A percentile compares a stretch with the other conserved stretches of the same genome.
Evolutionary conservation across 2,113 vertebrate genomes (phyloP).

Genomic region (Podarcis cretensis): DNA sequence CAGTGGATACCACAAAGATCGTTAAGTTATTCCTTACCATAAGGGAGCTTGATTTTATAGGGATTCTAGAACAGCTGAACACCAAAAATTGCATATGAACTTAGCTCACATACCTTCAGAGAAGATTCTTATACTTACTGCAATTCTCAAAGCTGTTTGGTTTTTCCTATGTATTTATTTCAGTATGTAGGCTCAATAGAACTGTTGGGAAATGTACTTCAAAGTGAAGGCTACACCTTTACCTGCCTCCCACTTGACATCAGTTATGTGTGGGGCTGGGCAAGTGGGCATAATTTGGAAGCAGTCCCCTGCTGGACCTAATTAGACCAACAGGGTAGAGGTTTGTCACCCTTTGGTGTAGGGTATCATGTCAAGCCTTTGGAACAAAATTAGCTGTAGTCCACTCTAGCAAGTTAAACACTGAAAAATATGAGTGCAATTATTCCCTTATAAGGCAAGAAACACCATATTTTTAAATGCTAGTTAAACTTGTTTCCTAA

Average conservation of each 20-base stretch:
- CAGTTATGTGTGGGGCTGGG: no score
- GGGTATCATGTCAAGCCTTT: slow-evolving; percentile 10
- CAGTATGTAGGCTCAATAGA: background rate
- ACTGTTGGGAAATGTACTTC: no score
- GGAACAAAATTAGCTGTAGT: slow-evolving; percentile 19
- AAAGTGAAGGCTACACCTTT: no score
- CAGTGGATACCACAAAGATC: background rate
- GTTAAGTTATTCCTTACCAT: no score
- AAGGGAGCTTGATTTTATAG: background rate
- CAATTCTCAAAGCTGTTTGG: slow-evolving; percentile 5
- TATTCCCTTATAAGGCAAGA: slow-evolving; percentile 61
- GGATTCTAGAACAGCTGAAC: background rate
- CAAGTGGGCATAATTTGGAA: no score
- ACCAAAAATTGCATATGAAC: background rate
- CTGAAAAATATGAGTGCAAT: slow-evolving; percentile 62
- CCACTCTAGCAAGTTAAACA: slow-evolving; percentile 49
- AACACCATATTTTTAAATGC: slow-evolving; percentile 26
- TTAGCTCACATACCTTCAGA: slow-evolving; percentile 13
- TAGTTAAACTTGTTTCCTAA: slow-evolving; percentile 32
- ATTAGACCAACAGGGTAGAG: no score
- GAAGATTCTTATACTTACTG: background rate
- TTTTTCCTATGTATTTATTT: background rate
- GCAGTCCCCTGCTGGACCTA: no score
- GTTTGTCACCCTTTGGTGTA: no score
- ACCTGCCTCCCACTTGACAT: background rate